These are phyloP conservation scores for Cyphomyrmex costatus DNA, from an alignment of 1,140 invertebrate genomes.

Conservation along the genomic window DNA sequence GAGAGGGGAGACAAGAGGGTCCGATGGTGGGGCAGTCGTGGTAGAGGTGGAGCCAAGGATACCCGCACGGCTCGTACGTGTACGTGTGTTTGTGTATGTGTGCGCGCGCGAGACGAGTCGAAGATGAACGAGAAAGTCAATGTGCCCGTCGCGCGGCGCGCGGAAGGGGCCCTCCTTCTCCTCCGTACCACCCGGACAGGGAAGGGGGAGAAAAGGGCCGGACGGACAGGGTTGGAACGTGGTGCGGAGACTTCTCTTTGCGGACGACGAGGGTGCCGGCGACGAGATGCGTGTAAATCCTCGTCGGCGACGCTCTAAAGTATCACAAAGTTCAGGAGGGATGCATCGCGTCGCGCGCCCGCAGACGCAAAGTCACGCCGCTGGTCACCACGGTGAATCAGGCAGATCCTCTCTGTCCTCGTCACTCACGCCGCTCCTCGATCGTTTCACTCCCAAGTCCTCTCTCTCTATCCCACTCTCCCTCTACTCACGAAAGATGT, in stretches of 20 bases:
- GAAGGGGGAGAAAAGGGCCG: constrained; percentile 47
- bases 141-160: constrained; percentile 54
- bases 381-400: neutral
- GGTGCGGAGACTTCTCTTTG: constrained; percentile 41
- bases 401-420: neutral
- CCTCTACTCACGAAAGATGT: constrained; percentile 2
- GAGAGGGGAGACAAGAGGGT: neutral
- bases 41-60: constrained; percentile 66
- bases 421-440: too few species aligned
- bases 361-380: neutral
- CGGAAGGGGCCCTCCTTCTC: neutral
- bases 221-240: neutral
- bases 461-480: neutral
- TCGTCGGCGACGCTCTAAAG: constrained; percentile 7
- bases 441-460: neutral
- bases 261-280: constrained; percentile 63
- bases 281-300: constrained; percentile 63
- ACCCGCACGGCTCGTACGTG: constrained; percentile 47
- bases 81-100: too few species aligned
- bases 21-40: constrained; percentile 28
- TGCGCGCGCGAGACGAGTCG: constrained; percentile 40
- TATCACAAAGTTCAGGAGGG: neutral
- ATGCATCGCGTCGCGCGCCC: neutral
- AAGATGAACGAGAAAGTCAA: constrained; percentile 69
- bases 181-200: neutral